These are phyloP conservation scores for Umimayanthus kanabou DNA, from an alignment of 92 coral and sea anemone species.

Conservation along the genomic window DNA sequence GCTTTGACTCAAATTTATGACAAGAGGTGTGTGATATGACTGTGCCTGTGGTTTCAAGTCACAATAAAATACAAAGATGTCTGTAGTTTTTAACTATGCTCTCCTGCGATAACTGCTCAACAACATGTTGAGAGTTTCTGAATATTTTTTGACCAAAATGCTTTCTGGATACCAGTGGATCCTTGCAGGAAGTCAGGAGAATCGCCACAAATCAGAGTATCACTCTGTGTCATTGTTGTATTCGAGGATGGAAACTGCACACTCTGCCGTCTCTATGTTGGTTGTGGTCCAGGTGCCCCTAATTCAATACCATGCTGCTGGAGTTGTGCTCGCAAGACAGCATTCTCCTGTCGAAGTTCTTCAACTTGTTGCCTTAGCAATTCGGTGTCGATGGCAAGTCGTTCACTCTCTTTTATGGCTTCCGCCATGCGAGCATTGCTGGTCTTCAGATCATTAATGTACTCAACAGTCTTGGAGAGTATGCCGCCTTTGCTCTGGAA, in stretches of 20 bases:
- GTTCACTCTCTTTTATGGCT: slow-evolving; percentile 90
- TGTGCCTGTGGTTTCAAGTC: not conserved
- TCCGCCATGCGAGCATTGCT: slow-evolving; percentile 92
- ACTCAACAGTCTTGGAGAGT: slow-evolving; percentile 95
- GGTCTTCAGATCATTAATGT: slow-evolving; percentile 81
- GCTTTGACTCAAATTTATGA: not conserved
- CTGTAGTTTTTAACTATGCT: no score
- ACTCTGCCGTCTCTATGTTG: slow-evolving; percentile 3
- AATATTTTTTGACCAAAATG: no score
- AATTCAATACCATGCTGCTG: slow-evolving; percentile 96
- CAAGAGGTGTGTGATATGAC: not conserved
- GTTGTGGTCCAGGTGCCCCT: slow-evolving; percentile 44
- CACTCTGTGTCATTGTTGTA: not conserved
- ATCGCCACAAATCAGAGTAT: no score
- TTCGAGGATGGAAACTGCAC: not conserved
- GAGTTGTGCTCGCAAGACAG: slow-evolving; percentile 84
- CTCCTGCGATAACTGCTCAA: not conserved
- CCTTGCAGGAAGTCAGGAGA: not conserved
- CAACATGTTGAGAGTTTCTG: not conserved
- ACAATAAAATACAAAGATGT: not conserved
- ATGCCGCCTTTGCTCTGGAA: slow-evolving; percentile 97
- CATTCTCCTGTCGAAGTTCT: slow-evolving; percentile 91
- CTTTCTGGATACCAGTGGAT: not conserved
- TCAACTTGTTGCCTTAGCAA: slow-evolving; percentile 93
- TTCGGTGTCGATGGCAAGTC: slow-evolving; percentile 78